Evolutionary conservation across 2,797 vertebrate genomes (phyloP).

Genomic region (Mus spretus): DNA sequence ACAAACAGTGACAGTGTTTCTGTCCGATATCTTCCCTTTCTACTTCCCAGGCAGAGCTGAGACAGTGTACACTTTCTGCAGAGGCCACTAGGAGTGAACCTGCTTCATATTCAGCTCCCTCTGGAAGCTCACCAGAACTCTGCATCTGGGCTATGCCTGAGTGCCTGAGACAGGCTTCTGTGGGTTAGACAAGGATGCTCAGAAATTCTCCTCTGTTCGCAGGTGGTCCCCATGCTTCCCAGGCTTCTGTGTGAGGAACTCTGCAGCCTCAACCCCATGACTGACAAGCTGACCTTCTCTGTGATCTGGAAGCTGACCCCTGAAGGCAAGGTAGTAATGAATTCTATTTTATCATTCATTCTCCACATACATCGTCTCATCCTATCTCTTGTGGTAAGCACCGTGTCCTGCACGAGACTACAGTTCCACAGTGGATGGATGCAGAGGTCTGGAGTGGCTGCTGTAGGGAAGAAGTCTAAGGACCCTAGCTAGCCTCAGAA

Average conservation of each 20-base stretch:
- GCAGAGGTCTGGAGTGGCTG: fast-evolving
- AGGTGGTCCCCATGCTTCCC: slow-evolving; percentile 99
- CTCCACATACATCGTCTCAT: fast-evolving
- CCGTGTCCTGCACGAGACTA: neutral
- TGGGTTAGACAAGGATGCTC: neutral
- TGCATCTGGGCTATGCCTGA: neutral
- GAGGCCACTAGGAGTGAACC: neutral
- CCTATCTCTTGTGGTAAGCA: neutral
- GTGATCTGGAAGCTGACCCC: slow-evolving; percentile 97
- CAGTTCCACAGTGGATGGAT: too few relatives aligned
- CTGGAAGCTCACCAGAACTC: neutral
- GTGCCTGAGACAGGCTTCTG: neutral
- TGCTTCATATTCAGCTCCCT: neutral
- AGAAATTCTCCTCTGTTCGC: slow-evolving; percentile 72
- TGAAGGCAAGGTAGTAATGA: slow-evolving; percentile 96
- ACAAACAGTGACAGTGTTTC: neutral
- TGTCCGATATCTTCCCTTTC: neutral
- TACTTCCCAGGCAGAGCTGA: neutral
- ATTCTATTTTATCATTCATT: neutral
- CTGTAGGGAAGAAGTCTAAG: neutral
- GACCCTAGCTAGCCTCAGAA: neutral
- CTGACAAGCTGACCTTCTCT: slow-evolving; percentile 96
- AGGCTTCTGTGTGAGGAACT: slow-evolving; percentile 97
- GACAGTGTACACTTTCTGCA: neutral
- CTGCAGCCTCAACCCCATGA: slow-evolving; percentile 97